phyloP scores from a whole-genome alignment of 2,888 invertebrate genomes.

The Rambutsinella grinnellia region DNA sequence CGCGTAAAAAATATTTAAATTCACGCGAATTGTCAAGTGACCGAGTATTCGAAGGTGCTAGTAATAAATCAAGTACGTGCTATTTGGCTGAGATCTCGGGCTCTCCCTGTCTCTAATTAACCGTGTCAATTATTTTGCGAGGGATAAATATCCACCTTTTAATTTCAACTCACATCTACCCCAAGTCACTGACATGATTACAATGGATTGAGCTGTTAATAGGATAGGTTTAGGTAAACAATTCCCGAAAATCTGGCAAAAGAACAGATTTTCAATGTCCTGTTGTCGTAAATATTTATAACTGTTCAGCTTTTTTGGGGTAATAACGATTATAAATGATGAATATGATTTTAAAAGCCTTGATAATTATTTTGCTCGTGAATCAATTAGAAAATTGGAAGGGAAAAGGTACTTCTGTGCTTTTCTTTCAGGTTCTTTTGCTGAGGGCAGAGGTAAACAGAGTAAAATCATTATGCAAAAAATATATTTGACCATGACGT shows the following conservation, averaged over 20 bases:
- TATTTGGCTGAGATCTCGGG: conserved; percentile 33
- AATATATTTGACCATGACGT: too few species aligned
- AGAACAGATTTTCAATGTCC: not conserved
- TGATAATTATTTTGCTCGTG: too few species aligned
- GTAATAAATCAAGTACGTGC: conserved; percentile 38
- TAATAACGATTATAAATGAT: too few species aligned
- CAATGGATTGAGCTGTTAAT: too few species aligned
- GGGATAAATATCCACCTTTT: not conserved
- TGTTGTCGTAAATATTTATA: too few species aligned
- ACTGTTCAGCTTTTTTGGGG: too few species aligned
- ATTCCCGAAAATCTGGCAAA: not conserved
- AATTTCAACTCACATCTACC: not conserved
- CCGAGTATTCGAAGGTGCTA: conserved; percentile 32
- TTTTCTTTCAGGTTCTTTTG: too few species aligned
- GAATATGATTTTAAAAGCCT: too few species aligned
- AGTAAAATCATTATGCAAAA: too few species aligned
- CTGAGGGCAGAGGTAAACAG: too few species aligned
- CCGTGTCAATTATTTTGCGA: conserved; percentile 25
- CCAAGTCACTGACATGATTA: not conserved
- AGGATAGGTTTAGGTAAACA: not conserved
- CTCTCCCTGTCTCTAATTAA: conserved; percentile 1
- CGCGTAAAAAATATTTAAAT: not conserved
- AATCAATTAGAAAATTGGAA: too few species aligned
- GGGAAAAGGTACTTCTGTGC: too few species aligned
- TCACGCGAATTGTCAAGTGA: not conserved